Base-by-base conservation (phyloP, 2,888 invertebrate species). In the Neria commutata region DNA sequence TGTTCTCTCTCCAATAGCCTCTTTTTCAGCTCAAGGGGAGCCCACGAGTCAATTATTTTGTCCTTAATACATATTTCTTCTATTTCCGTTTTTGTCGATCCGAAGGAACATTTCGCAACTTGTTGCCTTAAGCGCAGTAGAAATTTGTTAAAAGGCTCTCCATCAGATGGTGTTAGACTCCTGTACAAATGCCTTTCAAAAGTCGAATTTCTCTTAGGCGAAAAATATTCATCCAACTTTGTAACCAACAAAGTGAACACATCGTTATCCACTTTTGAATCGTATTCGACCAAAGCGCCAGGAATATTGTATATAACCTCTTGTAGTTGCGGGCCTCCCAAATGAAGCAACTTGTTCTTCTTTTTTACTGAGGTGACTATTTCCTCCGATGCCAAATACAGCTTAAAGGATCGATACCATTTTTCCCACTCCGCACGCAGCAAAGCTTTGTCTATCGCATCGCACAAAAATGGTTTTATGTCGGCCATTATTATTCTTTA, bases 21-120 rank as follows among this genome's bases (percentile, higher is more conserved):
- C 16, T 58, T 63, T 46, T 53, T 61, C 26, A 61, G 49, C 25
- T 61, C 56, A 8, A 59, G 23, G 2, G 57, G 57, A 16, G 64
- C 60, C 60, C 60, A 61, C 1, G 60, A 53, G n/a, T 59, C 61
- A 26, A 61, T 59, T 52, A 63, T 23, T 2, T 60, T 62, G n/a
- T 58, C 47, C 29, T 60, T 63, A n/a, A 63, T 58, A 8, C 40
- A 58, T 33, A 58, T 56, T 56, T 56, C 52, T 34, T 57, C 57
- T 19, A 62, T 55, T 60, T 60, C 55, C 29, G 26, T 29, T 23
- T 55, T 60, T 16, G 55, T 62, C 1, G 21, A 21, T 5, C 57
- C 59, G 17, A 62, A 62, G 23, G 45, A 52, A 53, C 62, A 62
- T 45, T 57, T 62, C 45, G 57, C 47, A 1, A 52, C 49, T 33